phyloP scores from a whole-genome alignment of 2,888 invertebrate species.

The Morpho achilles region DNA sequence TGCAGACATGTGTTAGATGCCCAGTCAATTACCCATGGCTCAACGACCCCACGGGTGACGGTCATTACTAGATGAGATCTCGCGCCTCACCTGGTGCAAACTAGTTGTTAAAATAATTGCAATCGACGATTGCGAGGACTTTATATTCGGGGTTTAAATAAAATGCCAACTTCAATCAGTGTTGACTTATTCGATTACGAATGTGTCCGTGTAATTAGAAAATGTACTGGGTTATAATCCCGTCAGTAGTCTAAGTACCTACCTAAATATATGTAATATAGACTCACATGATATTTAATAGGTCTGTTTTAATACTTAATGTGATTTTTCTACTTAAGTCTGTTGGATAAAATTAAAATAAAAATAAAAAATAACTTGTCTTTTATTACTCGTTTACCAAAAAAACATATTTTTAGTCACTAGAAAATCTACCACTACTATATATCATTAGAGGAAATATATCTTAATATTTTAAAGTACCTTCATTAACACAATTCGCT shows the following conservation, averaged over 20 bases:
- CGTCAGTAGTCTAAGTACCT: constrained; percentile 77
- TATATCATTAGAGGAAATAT: too few relatives aligned
- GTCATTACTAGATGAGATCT: constrained; percentile 86
- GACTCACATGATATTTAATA: constrained; percentile 79
- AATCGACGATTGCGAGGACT: constrained; percentile 55
- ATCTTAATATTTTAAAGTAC: too few relatives aligned
- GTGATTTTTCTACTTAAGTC: constrained; percentile 78
- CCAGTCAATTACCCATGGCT: constrained; percentile 97
- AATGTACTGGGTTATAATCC: constrained; percentile 79
- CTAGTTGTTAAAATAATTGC: constrained; percentile 63
- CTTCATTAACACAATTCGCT: too few relatives aligned
- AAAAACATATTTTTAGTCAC: too few relatives aligned
- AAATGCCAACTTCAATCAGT: constrained; percentile 32
- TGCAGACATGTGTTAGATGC: constrained; percentile 95
- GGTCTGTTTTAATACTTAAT: constrained; percentile 75
- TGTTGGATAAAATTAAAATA: constrained; percentile 75
- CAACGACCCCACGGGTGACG: constrained; percentile 94
- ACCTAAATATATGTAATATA: constrained; percentile 77
- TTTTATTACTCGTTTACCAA: constrained; percentile 11
- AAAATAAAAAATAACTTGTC: constrained; percentile 35
- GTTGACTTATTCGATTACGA: constrained; percentile 38
- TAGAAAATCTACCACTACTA: too few relatives aligned
- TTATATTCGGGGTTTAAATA: constrained; percentile 53
- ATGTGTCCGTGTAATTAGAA: constrained; percentile 66
- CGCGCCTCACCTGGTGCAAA: constrained; percentile 61